These are phyloP conservation scores for Pseudanteris insignis DNA, from an alignment of 2,888 invertebrate genomes.

Conservation along the genomic window DNA sequence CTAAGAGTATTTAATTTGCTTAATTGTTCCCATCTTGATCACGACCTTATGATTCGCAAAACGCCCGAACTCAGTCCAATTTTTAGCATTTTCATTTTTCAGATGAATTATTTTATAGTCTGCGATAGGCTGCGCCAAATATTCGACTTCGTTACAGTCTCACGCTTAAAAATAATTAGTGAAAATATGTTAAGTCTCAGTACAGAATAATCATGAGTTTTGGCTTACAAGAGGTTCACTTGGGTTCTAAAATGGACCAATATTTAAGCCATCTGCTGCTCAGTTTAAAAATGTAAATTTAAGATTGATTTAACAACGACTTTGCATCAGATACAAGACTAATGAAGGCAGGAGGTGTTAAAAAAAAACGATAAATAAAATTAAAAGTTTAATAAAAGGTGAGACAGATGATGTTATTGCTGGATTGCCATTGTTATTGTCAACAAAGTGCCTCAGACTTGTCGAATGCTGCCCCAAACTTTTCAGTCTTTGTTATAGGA, in stretches of 20 bases:
- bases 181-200: no score
- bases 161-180: slow-evolving; percentile 48
- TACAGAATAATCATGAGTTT: no score
- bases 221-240: not conserved
- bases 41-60: not conserved
- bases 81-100: slow-evolving; percentile 12
- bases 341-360: not conserved
- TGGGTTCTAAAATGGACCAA: no score
- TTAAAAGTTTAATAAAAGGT: no score
- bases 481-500: slow-evolving; percentile 42
- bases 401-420: slow-evolving; percentile 16
- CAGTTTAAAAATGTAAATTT: slow-evolving; percentile 23
- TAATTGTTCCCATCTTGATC: slow-evolving; percentile 14
- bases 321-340: slow-evolving; percentile 24
- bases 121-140: slow-evolving; percentile 56
- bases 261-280: not conserved
- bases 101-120: slow-evolving; percentile 9
- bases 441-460: slow-evolving; percentile 38
- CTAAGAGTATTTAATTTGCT: slow-evolving; percentile 13
- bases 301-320: slow-evolving; percentile 10
- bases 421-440: slow-evolving; percentile 37
- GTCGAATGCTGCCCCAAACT: slow-evolving; percentile 27
- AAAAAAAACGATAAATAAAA: no score
- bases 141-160: slow-evolving; percentile 25
- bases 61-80: slow-evolving; percentile 4